Evolutionary conservation across 2,113 vertebrate genomes (phyloP).

Genomic region (Passer domesticus): DNA sequence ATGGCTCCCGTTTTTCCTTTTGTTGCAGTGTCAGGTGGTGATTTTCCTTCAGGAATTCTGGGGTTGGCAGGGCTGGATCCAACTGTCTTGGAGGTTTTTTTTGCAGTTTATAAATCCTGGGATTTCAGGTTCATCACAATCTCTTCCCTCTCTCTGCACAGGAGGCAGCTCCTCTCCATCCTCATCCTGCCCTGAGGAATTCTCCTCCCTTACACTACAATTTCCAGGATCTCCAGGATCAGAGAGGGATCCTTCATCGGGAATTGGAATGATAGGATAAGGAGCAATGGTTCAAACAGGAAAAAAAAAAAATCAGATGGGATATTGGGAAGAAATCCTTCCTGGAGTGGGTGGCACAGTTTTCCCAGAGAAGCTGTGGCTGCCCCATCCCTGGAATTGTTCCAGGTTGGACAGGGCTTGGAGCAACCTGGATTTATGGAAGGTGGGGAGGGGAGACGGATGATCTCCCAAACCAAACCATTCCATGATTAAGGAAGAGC

Average conservation of each 20-base stretch:
- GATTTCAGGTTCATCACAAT: neutral
- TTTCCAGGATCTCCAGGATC: neutral
- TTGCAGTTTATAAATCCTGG: neutral
- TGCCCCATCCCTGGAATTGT: neutral
- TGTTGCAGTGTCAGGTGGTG: neutral
- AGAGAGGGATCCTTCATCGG: neutral
- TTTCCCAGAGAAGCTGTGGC: neutral
- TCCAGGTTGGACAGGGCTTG: no score
- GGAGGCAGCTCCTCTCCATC: neutral
- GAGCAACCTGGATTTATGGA: neutral
- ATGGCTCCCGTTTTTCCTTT: neutral
- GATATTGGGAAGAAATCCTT: neutral
- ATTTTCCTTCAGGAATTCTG: neutral
- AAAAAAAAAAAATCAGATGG: neutral
- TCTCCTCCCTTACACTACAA: rapidly evolving
- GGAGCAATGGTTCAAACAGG: neutral
- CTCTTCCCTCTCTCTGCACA: neutral
- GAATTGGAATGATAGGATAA: neutral
- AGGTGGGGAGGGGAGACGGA: neutral
- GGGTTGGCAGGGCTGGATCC: neutral
- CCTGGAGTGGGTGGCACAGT: rapidly evolving
- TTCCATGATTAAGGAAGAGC: neutral
- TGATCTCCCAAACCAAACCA: neutral
- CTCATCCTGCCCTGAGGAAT: neutral
- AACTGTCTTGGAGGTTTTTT: no score